These are phyloP conservation scores for Hyperoplus lanceolatus DNA, from an alignment of 2,797 vertebrate genomes.

Conservation along the genomic window DNA sequence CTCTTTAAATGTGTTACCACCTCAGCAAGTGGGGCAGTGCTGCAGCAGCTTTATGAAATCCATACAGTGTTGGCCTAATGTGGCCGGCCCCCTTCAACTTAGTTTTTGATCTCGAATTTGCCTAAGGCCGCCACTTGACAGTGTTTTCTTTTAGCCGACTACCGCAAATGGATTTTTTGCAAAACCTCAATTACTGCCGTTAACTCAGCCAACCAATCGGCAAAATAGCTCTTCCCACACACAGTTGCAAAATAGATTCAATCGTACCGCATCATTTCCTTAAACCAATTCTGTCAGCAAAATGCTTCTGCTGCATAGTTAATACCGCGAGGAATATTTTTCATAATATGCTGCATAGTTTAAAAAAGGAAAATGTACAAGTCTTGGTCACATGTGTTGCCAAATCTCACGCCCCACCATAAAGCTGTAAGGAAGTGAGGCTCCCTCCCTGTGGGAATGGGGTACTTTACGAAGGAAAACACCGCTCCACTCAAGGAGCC, in stretches of 20 bases:
- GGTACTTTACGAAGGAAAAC: constrained; percentile 8
- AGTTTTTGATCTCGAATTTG: constrained; percentile 45
- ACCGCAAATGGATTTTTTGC: constrained; percentile 23
- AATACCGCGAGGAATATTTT: constrained; percentile 16
- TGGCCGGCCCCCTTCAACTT: constrained; percentile 6
- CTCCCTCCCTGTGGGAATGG: constrained; percentile 2
- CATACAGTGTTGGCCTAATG: constrained; percentile 3
- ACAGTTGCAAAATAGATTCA: constrained; percentile 19
- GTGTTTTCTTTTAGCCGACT: constrained; percentile 52
- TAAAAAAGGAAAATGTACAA: constrained; percentile 26
- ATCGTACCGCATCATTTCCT: constrained; percentile 30
- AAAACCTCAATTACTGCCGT: constrained; percentile 52
- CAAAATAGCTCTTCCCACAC: constrained; percentile 21
- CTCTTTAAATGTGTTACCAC: constrained; percentile 55
- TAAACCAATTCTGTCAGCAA: constrained; percentile 41
- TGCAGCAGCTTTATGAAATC: constrained; percentile 49
- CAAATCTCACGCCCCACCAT: constrained; percentile 15
- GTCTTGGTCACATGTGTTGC: constrained; percentile 1
- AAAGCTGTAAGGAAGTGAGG: background rate
- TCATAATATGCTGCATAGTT: background rate
- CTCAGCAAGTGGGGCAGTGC: constrained; percentile 61
- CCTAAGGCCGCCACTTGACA: constrained; percentile 11
- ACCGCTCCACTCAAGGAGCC: background rate
- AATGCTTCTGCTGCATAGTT: constrained; percentile 19
- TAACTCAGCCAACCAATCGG: constrained; percentile 52